Base-by-base conservation (phyloP, 2,888 invertebrate genomes). In the Venustoraphidia nigricollis region DNA sequence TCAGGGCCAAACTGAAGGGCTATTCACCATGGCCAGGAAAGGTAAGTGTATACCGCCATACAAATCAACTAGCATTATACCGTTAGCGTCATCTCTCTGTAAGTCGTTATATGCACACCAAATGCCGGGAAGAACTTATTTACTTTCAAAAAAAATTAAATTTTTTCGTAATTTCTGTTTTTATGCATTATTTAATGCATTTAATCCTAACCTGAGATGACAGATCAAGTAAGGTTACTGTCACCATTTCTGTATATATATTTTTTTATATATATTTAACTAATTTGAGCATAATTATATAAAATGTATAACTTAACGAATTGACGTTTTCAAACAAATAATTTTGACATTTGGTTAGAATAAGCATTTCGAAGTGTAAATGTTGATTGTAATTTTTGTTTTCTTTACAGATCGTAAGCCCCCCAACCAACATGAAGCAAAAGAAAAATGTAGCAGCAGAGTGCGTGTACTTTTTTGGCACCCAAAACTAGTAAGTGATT, bases 1-100 rank as follows among this genome's bases (percentile, higher is more conserved):
- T 57, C 78, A 95, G 94, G 94, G 93, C 94, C 50, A 94, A 93
- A 79, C 92, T 95, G 92, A 94, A 92, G 76, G 90, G 92, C 58
- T 94, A 90, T 73, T 87, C 91, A 57, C 89, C 92, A 55, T 95
- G 95, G 95, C 94, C 95, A 54, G 93, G 91, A 70, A 87, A 89
- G 81, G 93, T 94, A 79, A 85, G 88, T 81, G 65, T 41, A 41
- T 41, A 47, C 42, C 47, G 47, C 47, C 47, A 47, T 47, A 47
- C 37, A 47, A 43, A 43, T 43, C 27, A 43, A 27, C 34, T 14
- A 42, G 34, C 42, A 11, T 38, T 39, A 46, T n/a, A 40, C 35
- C 41, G 35, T 34, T 41, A 10, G 40, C 34, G 13, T 46, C 36
- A 35, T 36, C 37, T 35, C 41, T 41, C 35, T 40, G 13, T 11